These are phyloP conservation scores for Epinotia bilunana DNA, from an alignment of 2,888 invertebrate species.

Conservation along the genomic window DNA sequence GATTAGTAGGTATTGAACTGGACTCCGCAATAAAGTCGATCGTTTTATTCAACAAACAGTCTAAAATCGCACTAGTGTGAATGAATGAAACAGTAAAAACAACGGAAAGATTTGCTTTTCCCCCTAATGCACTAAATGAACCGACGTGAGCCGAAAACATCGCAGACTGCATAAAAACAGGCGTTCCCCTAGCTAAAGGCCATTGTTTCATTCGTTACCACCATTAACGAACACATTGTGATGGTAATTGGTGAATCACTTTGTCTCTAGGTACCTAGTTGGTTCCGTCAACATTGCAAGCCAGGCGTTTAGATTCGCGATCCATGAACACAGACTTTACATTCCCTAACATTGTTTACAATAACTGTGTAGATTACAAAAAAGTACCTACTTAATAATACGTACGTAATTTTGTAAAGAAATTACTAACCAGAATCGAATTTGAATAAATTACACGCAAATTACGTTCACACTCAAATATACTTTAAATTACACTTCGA, in stretches of 20 bases:
- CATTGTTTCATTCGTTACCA: conserved; percentile 53
- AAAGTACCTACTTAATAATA: not conserved
- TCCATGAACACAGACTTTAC: not conserved
- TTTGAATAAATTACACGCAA: not conserved
- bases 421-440: conserved; percentile 12
- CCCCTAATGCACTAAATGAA: conserved; percentile 31
- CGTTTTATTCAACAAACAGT: not conserved
- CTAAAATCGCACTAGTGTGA: not conserved
- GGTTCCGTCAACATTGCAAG: conserved; percentile 34
- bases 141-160: conserved; percentile 33
- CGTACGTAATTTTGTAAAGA: not conserved
- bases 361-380: not conserved
- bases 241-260: conserved; percentile 71
- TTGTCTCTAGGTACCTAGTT: conserved; percentile 48
- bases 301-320: not conserved
- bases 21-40: not conserved
- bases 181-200: conserved; percentile 66
- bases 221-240: conserved; percentile 70
- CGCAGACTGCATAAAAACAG: conserved; percentile 44
- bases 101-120: not conserved
- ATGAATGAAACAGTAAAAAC: conserved; percentile 3
- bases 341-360: conserved; percentile 1
- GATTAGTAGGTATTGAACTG: not conserved
- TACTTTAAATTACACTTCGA: not conserved
- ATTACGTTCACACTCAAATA: not conserved